Base-by-base conservation (phyloP, 2,113 vertebrate species). In the Condylura cristata region DNA sequence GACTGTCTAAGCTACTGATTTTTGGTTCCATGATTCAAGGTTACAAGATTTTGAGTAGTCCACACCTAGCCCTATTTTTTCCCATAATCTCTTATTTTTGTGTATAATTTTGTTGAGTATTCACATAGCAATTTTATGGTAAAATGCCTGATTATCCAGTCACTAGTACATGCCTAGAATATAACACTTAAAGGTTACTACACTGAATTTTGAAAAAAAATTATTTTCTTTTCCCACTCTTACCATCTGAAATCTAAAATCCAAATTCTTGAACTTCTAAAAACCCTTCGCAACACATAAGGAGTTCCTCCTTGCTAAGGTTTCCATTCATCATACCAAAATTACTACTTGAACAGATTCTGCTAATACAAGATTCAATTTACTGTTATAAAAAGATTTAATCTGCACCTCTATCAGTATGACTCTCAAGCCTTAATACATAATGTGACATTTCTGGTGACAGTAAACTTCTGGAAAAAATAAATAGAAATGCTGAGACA, bases 391-490 rank as follows among this genome's bases (percentile, higher is more conserved):
- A 70, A 89, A 76, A 87, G 5, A 95, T 70, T 53, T 61, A 70
- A 78, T 61, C 85, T 78, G 26, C 72, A 81, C 68, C 44, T 68
- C 44, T 39, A 89, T 82, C 84, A 72, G 53, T 18, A 39, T 60
- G 76, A 90, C 56, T 84, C 56, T 90, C 84, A 90, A 78, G 93
- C 37, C 48, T 76, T 48, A 71, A 22, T 82, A 68, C 87, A 65
- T 30, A 32, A 86, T 34, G 82, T 79, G 56, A 86, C 90, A 61
- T 74, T 81, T 92, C 63, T 70, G 53, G 71, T 71, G 86, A 88
- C 39, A 11, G 44, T 86, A 80, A 92, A 88, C 74, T 93, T 80
- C 65, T 76, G 61, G 91, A 89, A 53, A 89, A 92, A 96, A 90
- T 75, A 66, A 66, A 91, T 1, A 51, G 32, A 74, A 80, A 74